Base-by-base conservation (phyloP, 2,888 invertebrate genomes). In the Cabera pusaria region DNA sequence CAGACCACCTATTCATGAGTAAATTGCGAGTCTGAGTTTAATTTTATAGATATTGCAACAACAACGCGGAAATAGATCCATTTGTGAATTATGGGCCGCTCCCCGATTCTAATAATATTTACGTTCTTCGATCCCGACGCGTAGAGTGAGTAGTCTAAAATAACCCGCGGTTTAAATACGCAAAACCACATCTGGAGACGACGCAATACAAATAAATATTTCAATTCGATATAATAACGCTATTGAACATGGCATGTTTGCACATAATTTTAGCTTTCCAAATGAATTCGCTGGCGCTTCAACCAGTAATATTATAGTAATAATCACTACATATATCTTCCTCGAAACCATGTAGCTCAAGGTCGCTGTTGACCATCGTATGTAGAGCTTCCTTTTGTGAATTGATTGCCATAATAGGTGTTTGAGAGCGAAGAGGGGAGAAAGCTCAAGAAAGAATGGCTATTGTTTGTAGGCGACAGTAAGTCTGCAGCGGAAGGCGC, bases 401-500 rank as follows among this genome's bases (percentile, higher is more conserved):
- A 35, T 37, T 31, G 21, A 39, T 45, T 26, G 27, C 38, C 34
- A 26, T 33, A 35, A 19, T 22, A 17, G 14, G 16, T 6, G 21
- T 25, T 19, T 2, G 18, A 7, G 28, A 42, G 41, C 9, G 35
- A 42, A 33, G 33, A 50, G 34, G 38, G 14, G 19, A 26, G 37
- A 39, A 33, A 25, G 52, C 24, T 48, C 48, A 23, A 25, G 22
- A 37, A 32, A 46, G 0, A 43, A 39, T 49, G 43, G 47, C 32
- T 51, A 38, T 36, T 36, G 32, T 37, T 41, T 29, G 50, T 46
- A 34, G 47, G 50, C 46, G 68, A 67, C 67, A 67, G 53, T 66
- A 55, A 46, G 75, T 72, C 72, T 71, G 63, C 59, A 56, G 53
- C 46, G 49, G 58, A 63, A 58, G 56, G 66, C 63, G 67, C 61